These are phyloP conservation scores for Leontocebus nigricollis DNA, from an alignment of 2,797 vertebrate genomes.

Conservation along the genomic window DNA sequence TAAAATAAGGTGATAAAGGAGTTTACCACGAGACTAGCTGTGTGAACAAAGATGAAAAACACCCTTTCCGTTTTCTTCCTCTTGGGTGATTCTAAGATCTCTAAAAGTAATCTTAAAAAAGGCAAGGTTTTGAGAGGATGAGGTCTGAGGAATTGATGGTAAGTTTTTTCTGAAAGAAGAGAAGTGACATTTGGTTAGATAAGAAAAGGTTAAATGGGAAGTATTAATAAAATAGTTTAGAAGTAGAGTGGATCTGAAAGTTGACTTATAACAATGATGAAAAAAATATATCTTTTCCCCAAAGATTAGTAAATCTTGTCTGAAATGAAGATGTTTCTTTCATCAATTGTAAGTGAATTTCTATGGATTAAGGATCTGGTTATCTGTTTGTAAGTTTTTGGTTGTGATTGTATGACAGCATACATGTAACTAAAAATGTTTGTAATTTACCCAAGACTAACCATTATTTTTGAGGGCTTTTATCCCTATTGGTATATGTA, in stretches of 20 bases:
- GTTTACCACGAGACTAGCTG: not conserved
- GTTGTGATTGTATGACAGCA: not conserved
- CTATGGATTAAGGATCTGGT: not conserved
- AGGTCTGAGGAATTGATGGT: not conserved
- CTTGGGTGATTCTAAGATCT: not conserved
- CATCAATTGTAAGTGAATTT: conserved; percentile 4
- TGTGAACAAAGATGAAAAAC: not conserved
- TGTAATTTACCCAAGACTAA: not conserved
- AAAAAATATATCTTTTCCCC: not conserved
- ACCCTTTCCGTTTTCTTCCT: not conserved
- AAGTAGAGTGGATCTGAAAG: not conserved
- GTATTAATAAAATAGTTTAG: conserved; percentile 10
- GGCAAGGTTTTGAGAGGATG: conserved; percentile 10
- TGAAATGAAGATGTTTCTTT: conserved; percentile 34
- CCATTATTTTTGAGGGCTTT: not conserved
- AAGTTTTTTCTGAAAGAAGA: not conserved
- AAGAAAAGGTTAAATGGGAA: conserved; percentile 17
- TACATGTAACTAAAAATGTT: conserved; percentile 46
- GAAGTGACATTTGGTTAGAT: conserved; percentile 16
- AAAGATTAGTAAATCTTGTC: conserved; percentile 2
- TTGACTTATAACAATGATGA: not conserved
- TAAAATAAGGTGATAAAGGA: conserved; percentile 1
- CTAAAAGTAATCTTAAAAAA: not conserved
- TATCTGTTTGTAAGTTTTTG: not conserved
- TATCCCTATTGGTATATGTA: not conserved